These are phyloP conservation scores for Neolamprologus modestus DNA, from an alignment of 2,113 vertebrate genomes.

Conservation along the genomic window DNA sequence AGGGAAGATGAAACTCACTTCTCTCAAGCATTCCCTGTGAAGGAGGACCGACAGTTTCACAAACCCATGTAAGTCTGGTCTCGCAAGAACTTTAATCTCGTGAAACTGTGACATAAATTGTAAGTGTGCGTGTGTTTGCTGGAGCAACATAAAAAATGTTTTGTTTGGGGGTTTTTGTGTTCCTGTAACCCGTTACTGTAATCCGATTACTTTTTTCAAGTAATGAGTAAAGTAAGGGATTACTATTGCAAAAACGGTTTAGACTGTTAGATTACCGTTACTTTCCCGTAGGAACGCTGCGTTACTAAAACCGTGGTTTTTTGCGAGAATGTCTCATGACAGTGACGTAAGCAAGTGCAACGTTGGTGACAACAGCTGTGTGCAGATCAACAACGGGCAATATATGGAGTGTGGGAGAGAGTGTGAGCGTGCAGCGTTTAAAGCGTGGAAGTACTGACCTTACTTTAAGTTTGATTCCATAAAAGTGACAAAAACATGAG, in stretches of 20 bases:
- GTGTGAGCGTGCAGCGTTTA: fast-evolving
- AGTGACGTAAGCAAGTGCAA: fast-evolving
- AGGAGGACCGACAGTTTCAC: neutral
- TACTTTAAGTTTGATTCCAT: fast-evolving
- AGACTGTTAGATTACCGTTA: too few species aligned
- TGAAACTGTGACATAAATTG: neutral
- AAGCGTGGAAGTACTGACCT: too few species aligned
- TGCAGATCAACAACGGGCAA: fast-evolving
- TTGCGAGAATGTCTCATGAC: fast-evolving
- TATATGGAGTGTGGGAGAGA: fast-evolving
- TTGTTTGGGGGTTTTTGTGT: fast-evolving
- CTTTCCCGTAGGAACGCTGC: too few species aligned
- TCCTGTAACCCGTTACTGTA: too few species aligned
- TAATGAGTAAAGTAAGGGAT: too few species aligned
- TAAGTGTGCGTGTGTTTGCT: neutral
- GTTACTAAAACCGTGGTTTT: fast-evolving
- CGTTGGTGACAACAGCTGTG: fast-evolving
- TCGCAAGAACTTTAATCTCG: neutral
- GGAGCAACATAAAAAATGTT: neutral
- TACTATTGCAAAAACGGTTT: too few species aligned
- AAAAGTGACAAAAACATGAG: too few species aligned
- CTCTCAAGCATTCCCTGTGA: neutral
- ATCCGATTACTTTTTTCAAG: too few species aligned
- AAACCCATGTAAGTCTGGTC: neutral
- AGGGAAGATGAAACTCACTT: neutral